These are phyloP conservation scores for Sebastes dallii DNA, from an alignment of 2,797 vertebrate genomes.

Conservation along the genomic window DNA sequence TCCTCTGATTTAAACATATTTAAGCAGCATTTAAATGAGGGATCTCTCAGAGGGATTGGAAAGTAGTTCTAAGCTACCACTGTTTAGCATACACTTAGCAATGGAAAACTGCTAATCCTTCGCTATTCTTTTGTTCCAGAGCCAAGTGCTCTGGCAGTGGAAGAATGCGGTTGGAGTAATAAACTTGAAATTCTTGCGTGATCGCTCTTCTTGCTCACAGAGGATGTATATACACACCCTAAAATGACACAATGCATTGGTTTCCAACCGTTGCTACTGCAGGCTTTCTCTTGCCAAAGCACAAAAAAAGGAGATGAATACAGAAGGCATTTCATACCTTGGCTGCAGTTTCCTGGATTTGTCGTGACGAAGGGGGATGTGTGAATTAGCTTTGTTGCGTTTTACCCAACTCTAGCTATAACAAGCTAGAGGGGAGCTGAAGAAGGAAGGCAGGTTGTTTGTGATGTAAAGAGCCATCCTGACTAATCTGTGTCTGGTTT, in stretches of 20 bases:
- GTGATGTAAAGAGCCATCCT: slow-evolving; percentile 3
- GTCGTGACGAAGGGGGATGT: slow-evolving; percentile 5
- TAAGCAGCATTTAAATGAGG: slow-evolving; percentile 15
- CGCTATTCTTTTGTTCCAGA: slow-evolving; percentile 49
- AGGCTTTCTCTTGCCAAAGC: slow-evolving; percentile 25
- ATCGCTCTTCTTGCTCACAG: slow-evolving; percentile 31
- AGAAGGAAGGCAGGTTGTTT: slow-evolving; percentile 4
- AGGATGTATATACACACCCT: slow-evolving; percentile 7
- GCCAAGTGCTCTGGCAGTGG: slow-evolving; percentile 49
- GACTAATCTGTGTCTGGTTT: slow-evolving; percentile 28
- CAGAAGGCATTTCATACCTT: slow-evolving; percentile 24
- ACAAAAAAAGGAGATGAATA: slow-evolving; percentile 35
- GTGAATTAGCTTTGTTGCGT: slow-evolving; percentile 33
- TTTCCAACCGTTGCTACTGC: slow-evolving; percentile 11
- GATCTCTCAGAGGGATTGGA: slow-evolving; percentile 19
- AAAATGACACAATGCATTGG: slow-evolving; percentile 28
- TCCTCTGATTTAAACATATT: slow-evolving; percentile 15
- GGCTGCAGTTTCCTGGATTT: slow-evolving; percentile 29
- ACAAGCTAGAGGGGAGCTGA: not conserved
- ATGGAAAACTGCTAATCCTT: slow-evolving; percentile 60
- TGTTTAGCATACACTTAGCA: slow-evolving; percentile 53
- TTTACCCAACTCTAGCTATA: slow-evolving; percentile 12
- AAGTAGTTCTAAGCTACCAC: slow-evolving; percentile 25
- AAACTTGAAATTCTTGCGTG: slow-evolving; percentile 26
- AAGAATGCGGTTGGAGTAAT: slow-evolving; percentile 52